These are phyloP conservation scores for Anoura caudifer DNA, from an alignment of 2,113 vertebrate species.

Conservation along the genomic window DNA sequence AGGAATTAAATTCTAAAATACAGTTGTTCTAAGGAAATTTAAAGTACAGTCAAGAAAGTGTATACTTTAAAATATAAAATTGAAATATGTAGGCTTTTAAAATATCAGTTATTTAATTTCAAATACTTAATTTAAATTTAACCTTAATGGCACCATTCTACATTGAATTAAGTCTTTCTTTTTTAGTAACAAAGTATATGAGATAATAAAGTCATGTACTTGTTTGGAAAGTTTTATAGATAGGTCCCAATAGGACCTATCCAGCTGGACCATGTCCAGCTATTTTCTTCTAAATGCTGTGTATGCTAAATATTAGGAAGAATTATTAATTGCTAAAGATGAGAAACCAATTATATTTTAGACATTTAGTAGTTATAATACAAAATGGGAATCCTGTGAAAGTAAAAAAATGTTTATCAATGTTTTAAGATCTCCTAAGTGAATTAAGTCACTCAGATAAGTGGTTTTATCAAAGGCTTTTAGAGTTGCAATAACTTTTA, in stretches of 20 bases:
- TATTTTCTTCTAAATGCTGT: neutral
- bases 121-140: conserved; percentile 9
- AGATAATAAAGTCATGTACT: neutral
- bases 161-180: neutral
- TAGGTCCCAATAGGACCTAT: neutral
- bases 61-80: conserved; percentile 23
- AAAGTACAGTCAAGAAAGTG: neutral
- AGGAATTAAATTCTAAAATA: neutral
- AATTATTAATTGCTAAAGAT: neutral
- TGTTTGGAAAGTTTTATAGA: neutral
- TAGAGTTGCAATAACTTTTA: conserved; percentile 5
- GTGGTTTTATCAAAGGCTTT: neutral
- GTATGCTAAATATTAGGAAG: neutral
- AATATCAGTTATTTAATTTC: conserved; percentile 20
- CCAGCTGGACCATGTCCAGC: neutral
- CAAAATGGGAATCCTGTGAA: neutral
- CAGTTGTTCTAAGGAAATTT: neutral
- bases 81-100: neutral
- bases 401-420: neutral
- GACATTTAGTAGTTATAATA: neutral
- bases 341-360: neutral
- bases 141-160: neutral
- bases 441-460: neutral
- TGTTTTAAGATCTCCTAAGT: neutral
- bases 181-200: neutral